These are phyloP conservation scores for Saccostrea glomerata DNA, from an alignment of 1,140 invertebrate genomes.

Conservation along the genomic window DNA sequence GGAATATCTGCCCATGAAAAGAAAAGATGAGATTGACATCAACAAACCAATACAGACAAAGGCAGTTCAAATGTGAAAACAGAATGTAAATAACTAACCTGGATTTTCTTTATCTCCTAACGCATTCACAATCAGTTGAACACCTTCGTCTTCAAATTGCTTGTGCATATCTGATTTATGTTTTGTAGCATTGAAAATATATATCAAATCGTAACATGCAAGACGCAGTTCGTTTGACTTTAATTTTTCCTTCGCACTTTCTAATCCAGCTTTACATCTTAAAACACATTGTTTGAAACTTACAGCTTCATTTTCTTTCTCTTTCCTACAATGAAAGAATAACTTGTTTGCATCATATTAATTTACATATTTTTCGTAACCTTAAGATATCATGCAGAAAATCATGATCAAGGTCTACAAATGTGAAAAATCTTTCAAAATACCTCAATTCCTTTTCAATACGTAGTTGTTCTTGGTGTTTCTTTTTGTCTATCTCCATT, in stretches of 20 bases:
- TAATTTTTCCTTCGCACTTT: neutral
- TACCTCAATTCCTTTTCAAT: neutral
- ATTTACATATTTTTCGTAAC: neutral
- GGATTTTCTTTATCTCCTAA: neutral
- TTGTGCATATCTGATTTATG: neutral
- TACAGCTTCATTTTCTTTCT: neutral
- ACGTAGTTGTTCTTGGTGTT: neutral
- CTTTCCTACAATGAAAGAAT: neutral
- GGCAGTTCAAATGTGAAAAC: neutral
- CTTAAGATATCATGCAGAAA: neutral
- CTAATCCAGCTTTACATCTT: neutral
- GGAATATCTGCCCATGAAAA: conserved; percentile 60
- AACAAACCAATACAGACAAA: neutral
- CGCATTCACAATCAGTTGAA: neutral
- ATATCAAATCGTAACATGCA: neutral
- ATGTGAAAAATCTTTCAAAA: neutral
- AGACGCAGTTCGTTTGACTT: neutral
- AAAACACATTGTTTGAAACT: neutral
- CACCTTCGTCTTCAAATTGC: neutral
- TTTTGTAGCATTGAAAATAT: neutral
- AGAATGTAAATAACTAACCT: neutral
- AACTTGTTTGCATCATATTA: neutral
- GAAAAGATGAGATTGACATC: neutral
- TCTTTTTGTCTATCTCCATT: neutral
- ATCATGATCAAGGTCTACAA: neutral